Evolutionary conservation across 1,140 invertebrate genomes (phyloP), one percentile per base, ranked within the genome.

Genomic region (Venustaconcha ellipsiformis): DNA sequence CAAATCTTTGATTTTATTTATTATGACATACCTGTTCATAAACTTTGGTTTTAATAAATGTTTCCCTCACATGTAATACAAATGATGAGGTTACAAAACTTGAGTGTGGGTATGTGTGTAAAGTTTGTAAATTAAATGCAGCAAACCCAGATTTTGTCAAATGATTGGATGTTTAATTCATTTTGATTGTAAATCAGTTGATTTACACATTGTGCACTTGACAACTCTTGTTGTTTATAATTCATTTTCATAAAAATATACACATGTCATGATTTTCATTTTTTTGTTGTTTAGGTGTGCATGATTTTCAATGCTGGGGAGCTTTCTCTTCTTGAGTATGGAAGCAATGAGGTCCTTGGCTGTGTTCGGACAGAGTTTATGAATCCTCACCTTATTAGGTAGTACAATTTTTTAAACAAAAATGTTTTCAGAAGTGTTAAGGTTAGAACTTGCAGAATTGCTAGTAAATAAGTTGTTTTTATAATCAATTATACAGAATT

Each of bases 311-410:
- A 92, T 85, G 90, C 88, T 8, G 97, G 97, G 0, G 97, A 99
- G 89, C 90, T 99, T 58, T 95, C 94, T 77, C 91, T 99, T 3
- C 94, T 99, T 3, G 97, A 99, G 88, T 99, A 99, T 88, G 97
- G 97, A 0, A 93, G 94, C 57, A 95, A 97, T 90, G 93, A 95
- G 76, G 93, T 97, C 1, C 88, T 99, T 20, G 95, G 95, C 64
- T 97, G 96, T 23, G 97, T 98, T 15, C 90, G 97, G 67, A 99
- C 97, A 1, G 98, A 99, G 88, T 96, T 97, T 80, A 95, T 97
- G 71, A 99, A 98, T 92, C 97, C 97, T 3, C 97, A 99, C 88
- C 93, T 99, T 8, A 94, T 99, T 58, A 98, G 89, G 89, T 90
- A 74, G 63, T 63, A 59, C 37, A 48, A 1, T 48, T 48, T 13